These are phyloP conservation scores for Cheilosia pagana DNA, from an alignment of 2,888 invertebrate species.

Conservation along the genomic window DNA sequence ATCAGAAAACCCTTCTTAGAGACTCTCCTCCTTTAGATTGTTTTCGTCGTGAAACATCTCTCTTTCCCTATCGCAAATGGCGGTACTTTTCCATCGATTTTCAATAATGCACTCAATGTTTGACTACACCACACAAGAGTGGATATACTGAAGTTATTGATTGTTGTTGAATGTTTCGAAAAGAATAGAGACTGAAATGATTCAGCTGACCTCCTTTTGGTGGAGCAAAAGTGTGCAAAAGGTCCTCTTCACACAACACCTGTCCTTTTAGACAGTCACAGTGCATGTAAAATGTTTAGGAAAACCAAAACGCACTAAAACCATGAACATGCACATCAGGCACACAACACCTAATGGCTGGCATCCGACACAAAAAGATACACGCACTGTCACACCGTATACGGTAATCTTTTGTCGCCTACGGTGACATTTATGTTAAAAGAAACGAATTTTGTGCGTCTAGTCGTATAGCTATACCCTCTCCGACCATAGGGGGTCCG, in stretches of 20 bases:
- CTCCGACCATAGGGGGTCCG: conserved; percentile 27
- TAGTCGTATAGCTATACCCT: conserved; percentile 57
- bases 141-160: conserved; percentile 62
- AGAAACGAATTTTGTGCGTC: conserved; percentile 51
- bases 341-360: conserved; percentile 72
- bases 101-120: conserved; percentile 34
- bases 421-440: conserved; percentile 68
- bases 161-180: conserved; percentile 18
- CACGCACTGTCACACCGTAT: conserved; percentile 71
- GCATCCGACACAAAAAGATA: conserved; percentile 70
- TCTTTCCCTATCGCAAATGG: neutral
- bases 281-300: conserved; percentile 21
- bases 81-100: conserved; percentile 47
- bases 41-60: conserved; percentile 36
- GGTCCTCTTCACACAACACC: conserved; percentile 48
- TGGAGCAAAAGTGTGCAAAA: conserved; percentile 17
- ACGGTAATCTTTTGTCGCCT: conserved; percentile 75
- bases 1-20: conserved; percentile 80
- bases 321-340: conserved; percentile 67
- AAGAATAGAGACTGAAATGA: conserved; percentile 29
- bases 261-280: conserved; percentile 21
- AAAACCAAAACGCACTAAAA: conserved; percentile 40
- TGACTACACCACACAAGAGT: conserved; percentile 13
- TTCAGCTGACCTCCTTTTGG: conserved; percentile 45
- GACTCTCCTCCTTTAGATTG: conserved; percentile 12